A percentile compares a stretch with the other conserved stretches of the same genome.
Evolutionary conservation across 2,797 vertebrate species (phyloP).

Genomic region (Australoheros facetus): DNA sequence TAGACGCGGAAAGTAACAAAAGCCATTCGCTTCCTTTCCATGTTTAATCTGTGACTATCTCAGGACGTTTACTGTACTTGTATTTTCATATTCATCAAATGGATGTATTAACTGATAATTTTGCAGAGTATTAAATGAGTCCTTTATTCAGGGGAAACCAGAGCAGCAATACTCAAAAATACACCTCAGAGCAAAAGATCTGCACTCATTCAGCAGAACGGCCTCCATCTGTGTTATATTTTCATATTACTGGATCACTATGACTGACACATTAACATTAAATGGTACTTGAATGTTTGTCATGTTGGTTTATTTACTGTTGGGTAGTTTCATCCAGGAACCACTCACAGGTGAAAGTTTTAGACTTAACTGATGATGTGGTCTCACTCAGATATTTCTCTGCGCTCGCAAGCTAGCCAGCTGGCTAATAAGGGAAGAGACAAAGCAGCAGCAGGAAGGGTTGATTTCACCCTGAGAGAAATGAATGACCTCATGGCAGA

Average conservation of each 20-base stretch:
- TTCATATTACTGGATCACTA: neutral
- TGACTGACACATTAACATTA: neutral
- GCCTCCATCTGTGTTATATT: neutral
- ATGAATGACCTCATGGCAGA: neutral
- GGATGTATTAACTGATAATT: neutral
- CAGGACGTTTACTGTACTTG: neutral
- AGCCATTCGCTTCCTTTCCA: neutral
- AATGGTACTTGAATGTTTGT: neutral
- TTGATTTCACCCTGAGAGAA: neutral
- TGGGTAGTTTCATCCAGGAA: neutral
- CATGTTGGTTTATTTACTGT: neutral
- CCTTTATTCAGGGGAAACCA: neutral
- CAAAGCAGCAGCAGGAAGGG: neutral
- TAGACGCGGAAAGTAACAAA: neutral
- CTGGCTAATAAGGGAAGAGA: neutral
- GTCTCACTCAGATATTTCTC: neutral
- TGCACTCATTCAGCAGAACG: no score
- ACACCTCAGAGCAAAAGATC: neutral
- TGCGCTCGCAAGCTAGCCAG: neutral
- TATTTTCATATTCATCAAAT: neutral
- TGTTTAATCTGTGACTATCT: neutral
- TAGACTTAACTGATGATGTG: neutral
- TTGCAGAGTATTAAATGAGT: neutral
- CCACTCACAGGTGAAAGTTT: neutral
- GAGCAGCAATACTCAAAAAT: neutral